Evolutionary conservation across 1,140 invertebrate species (phyloP).

Genomic region (Coelopa frigida): DNA sequence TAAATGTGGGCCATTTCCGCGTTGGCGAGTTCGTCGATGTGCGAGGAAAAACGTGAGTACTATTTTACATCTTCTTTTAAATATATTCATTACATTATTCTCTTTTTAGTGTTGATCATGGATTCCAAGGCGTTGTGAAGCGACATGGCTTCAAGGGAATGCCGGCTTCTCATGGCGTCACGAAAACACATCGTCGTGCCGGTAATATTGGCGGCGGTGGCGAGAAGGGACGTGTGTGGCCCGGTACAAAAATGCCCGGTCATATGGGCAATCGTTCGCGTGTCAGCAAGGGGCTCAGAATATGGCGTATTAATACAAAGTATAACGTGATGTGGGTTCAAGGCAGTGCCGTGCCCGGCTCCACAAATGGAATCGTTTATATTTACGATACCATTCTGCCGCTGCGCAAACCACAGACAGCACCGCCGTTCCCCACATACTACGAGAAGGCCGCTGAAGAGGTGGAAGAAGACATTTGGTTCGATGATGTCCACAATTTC

Average conservation of each 20-base stretch:
- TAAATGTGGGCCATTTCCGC: conserved; percentile 82
- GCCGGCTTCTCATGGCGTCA: conserved; percentile 85
- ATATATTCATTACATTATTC: conserved; percentile 2
- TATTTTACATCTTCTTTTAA: not conserved
- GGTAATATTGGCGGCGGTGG: conserved; percentile 85
- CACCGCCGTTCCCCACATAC: conserved; percentile 77
- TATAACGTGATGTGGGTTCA: conserved; percentile 86
- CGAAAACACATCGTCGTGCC: conserved; percentile 88
- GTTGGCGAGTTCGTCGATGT: conserved; percentile 89
- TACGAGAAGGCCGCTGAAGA: conserved; percentile 54
- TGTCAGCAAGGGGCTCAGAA: conserved; percentile 64
- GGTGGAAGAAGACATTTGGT: conserved; percentile 32
- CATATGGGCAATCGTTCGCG: conserved; percentile 88
- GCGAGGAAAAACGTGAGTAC: conserved; percentile 80
- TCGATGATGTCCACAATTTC: conserved; percentile 36
- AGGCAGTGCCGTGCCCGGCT: conserved; percentile 75
- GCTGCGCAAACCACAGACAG: conserved; percentile 49
- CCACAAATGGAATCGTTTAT: conserved; percentile 69
- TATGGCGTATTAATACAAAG: conserved; percentile 87
- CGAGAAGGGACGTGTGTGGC: conserved; percentile 79
- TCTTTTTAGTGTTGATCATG: conserved; percentile 75
- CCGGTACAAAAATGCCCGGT: conserved; percentile 94
- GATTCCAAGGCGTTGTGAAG: conserved; percentile 98
- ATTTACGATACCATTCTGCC: conserved; percentile 75
- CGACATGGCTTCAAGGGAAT: conserved; percentile 92